These are phyloP conservation scores for Ophioninae sp. DNA, from an alignment of 2,888 invertebrate genomes.

Conservation along the genomic window DNA sequence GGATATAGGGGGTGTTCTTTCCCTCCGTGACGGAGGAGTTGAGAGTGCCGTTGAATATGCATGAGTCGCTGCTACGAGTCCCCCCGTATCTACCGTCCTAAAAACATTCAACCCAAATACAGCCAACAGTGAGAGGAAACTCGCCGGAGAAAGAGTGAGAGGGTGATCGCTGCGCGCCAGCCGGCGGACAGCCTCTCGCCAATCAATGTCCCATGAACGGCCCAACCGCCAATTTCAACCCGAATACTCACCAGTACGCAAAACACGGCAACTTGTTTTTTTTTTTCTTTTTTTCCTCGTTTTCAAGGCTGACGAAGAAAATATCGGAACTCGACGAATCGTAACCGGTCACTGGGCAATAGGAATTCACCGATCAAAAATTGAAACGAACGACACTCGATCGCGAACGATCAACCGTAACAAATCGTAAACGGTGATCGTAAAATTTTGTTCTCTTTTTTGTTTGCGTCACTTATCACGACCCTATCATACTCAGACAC, in stretches of 20 bases:
- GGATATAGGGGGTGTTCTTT: slow-evolving; percentile 78
- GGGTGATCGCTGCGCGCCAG: slow-evolving; percentile 65
- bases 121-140: slow-evolving; percentile 66
- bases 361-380: not conserved
- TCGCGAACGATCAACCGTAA: slow-evolving; percentile 51
- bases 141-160: slow-evolving; percentile 20
- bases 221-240: slow-evolving; percentile 77
- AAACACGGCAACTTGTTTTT: slow-evolving; percentile 21
- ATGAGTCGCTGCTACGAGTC: slow-evolving; percentile 75
- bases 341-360: no score
- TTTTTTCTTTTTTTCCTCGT: slow-evolving; percentile 10
- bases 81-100: slow-evolving; percentile 79
- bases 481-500: slow-evolving; percentile 44
- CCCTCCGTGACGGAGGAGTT: slow-evolving; percentile 81
- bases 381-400: not conserved
- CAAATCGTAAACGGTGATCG: slow-evolving; percentile 67
- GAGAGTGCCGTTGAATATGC: slow-evolving; percentile 81
- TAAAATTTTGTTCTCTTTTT: slow-evolving; percentile 67
- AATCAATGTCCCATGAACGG: slow-evolving; percentile 78
- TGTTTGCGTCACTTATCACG: slow-evolving; percentile 66
- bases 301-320: not conserved
- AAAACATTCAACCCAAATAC: slow-evolving; percentile 77
- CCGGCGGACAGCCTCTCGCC: slow-evolving; percentile 74
- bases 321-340: no score
- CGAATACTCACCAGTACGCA: slow-evolving; percentile 26